A percentile compares a stretch with the other conserved stretches of the same genome.
phyloP scores from a whole-genome alignment of 1,140 invertebrate genomes.

The Camponotus floridanus region DNA sequence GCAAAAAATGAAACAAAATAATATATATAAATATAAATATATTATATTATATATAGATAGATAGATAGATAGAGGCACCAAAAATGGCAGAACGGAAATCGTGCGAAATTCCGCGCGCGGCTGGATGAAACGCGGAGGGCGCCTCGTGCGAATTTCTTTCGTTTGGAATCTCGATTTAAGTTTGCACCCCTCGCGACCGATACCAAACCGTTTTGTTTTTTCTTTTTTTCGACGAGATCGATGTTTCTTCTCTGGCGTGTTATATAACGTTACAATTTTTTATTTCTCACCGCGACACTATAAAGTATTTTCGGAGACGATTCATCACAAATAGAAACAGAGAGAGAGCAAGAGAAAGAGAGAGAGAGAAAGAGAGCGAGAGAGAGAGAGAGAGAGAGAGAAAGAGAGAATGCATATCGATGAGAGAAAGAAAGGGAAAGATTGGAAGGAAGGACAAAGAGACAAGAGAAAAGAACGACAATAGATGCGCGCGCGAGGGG shows the following conservation, averaged over 20 bases:
- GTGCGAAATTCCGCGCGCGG: conserved; percentile 73
- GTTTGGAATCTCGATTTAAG: conserved; percentile 48
- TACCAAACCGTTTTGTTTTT: conserved; percentile 12
- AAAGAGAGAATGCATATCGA: conserved; percentile 62
- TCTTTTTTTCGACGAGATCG: conserved; percentile 42
- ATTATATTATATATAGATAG: conserved; percentile 74
- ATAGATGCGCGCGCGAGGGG: conserved; percentile 38
- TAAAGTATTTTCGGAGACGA: conserved; percentile 63
- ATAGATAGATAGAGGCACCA: conserved; percentile 74
- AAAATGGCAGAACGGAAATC: conserved; percentile 75
- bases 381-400: conserved; percentile 41
- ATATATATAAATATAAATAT: conserved; percentile 76
- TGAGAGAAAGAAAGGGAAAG: conserved; percentile 12
- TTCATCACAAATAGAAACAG: conserved; percentile 67
- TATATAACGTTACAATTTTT: conserved; percentile 51
- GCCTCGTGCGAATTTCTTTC: conserved; percentile 68
- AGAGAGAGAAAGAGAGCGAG: conserved; percentile 49
- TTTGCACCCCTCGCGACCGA: conserved; percentile 48
- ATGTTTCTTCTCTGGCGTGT: conserved; percentile 51
- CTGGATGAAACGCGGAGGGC: conserved; percentile 72
- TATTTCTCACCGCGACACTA: conserved; percentile 40
- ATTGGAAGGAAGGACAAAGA: neutral
- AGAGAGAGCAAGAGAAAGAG: conserved; percentile 32
- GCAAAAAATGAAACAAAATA: conserved; percentile 66
- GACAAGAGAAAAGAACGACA: conserved; percentile 13